Evolutionary conservation across 92 coral and sea anemone genomes (phyloP).

Genomic region (Zoanthus sociatus): DNA sequence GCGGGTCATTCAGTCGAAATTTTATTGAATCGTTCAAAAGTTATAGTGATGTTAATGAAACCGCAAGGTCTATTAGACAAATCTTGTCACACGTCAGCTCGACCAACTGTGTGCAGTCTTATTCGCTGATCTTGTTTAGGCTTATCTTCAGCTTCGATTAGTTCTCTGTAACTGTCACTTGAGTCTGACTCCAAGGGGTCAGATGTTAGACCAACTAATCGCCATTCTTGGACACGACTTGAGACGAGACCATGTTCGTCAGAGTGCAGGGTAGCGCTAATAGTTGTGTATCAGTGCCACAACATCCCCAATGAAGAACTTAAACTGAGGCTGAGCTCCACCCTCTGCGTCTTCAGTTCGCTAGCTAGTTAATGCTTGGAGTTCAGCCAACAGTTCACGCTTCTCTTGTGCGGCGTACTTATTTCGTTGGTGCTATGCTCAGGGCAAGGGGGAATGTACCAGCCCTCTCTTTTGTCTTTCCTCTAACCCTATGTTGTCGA

Average conservation of each 20-base stretch:
- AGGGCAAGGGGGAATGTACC: too few species aligned
- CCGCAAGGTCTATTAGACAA: not conserved
- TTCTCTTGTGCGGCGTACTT: too few species aligned
- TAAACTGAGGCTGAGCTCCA: too few species aligned
- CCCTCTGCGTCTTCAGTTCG: too few species aligned
- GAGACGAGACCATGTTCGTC: not conserved
- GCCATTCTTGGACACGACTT: not conserved
- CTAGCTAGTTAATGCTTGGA: too few species aligned
- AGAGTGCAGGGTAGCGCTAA: not conserved
- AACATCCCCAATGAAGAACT: too few species aligned
- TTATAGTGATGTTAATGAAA: not conserved
- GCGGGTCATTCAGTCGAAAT: not conserved
- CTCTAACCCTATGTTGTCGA: too few species aligned
- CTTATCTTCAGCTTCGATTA: not conserved
- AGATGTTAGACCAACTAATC: not conserved
- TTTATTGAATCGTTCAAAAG: constrained; percentile 6
- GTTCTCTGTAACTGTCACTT: not conserved
- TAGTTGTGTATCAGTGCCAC: too few species aligned
- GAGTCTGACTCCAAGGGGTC: not conserved
- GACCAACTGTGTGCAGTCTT: not conserved
- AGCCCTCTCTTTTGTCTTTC: too few species aligned
- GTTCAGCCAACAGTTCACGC: too few species aligned
- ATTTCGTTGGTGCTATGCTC: too few species aligned
- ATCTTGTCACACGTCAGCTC: not conserved
- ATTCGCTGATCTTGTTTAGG: not conserved